phyloP scores from a whole-genome alignment of 2,113 vertebrate species.

The Amia ocellicauda region DNA sequence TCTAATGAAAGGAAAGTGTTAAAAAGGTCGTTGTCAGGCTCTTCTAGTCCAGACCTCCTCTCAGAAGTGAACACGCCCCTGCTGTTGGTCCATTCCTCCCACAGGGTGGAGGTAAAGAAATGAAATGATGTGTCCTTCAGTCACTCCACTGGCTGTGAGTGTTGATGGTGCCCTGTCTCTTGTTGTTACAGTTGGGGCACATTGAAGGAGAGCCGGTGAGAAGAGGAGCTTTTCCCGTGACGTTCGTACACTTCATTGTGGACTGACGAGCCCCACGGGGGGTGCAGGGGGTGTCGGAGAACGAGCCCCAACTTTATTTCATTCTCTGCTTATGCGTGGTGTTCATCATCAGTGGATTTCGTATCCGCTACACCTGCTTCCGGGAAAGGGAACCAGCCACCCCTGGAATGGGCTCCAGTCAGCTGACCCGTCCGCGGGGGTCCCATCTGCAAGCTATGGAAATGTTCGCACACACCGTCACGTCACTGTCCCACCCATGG shows the following conservation, averaged over 20 bases:
- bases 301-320: constrained; percentile 9
- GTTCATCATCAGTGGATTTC: constrained; percentile 9
- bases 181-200: constrained; percentile 78
- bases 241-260: constrained; percentile 92
- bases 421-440: constrained; percentile 12
- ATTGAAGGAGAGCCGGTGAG: constrained; percentile 83
- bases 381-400: too few species aligned
- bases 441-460: too few species aligned
- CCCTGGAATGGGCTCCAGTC: constrained; percentile 19
- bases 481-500: too few species aligned
- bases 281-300: background rate
- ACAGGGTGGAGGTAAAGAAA: too few species aligned
- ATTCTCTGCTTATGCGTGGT: constrained; percentile 11
- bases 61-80: too few species aligned
- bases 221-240: constrained; percentile 85
- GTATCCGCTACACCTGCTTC: constrained; percentile 3
- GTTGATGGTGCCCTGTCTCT: background rate
- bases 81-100: background rate
- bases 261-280: constrained; percentile 62
- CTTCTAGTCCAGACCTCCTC: too few species aligned
- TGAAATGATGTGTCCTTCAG: too few species aligned
- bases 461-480: constrained; percentile 11
- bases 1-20: too few species aligned
- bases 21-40: too few species aligned
- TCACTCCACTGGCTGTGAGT: background rate